Base-by-base conservation (phyloP, 2,113 vertebrate genomes). In the Microtus montanus region DNA sequence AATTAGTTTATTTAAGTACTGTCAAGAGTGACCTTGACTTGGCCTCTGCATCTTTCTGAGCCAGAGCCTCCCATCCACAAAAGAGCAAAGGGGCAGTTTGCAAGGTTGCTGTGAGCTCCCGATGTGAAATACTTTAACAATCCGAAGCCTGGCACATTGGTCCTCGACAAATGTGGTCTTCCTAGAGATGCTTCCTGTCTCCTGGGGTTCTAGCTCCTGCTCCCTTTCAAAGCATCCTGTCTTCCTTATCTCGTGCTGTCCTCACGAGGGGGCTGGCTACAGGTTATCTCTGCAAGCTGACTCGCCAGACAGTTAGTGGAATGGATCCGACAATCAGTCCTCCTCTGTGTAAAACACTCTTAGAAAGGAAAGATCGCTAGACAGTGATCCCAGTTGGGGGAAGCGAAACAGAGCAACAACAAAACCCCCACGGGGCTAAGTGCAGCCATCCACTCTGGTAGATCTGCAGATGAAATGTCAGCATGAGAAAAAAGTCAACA, bases 241-340 rank as follows among this genome's bases (percentile, higher is more conserved):
- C 85, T 92, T 90, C 82, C 38, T 90, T 96, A 96, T 95, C 96
- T 95, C 77, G 10, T 74, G 91, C 63, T 74, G 92, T 95, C 95
- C 77, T 85, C 82, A 77, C 66, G 78, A 85, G 68, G 54, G 95
- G 94, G 92, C 70, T 91, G 79, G 83, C 86, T 95, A 70, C 41
- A 90, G 95, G 90, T 96, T 96, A 96, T 96, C 96, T 96, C 87
- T n/a, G 58, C 91, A 79, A 64, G 73, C 68, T 70, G n/a, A 96
- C 93, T 95, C 95, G 97, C 86, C 91, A 97, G 97, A 97, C 97
- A 85, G 92, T 75, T 94, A 96, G 96, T 93, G 70, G 94, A 33
- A 87, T 91, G 92, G 87, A 92, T 96, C 93, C 22, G 86, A 95
- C 49, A 87, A 94, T 92, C 91, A 92, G 74, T 86, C 92, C 75